Base-by-base conservation (phyloP, 1,140 invertebrate genomes). In the Agrypnia vestita region DNA sequence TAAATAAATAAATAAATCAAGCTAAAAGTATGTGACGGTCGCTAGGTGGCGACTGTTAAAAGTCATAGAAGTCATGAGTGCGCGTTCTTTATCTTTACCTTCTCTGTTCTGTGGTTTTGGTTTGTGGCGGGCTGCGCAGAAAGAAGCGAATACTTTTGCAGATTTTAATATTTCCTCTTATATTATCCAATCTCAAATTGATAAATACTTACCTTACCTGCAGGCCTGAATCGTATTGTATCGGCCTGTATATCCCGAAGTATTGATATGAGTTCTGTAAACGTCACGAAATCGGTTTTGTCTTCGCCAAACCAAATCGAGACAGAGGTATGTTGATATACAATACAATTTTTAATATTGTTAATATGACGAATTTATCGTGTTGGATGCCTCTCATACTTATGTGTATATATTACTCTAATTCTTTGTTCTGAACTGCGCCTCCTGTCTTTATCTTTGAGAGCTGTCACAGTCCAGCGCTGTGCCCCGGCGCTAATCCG, bases 271-370 rank as follows among this genome's bases (percentile, higher is more conserved):
- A 78, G 76, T 72, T 78, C 76, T 35, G 51, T 71, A 10, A 72
- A 72, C 56, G 76, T 78, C 10, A 56, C 76, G 3, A 78, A 78
- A 43, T 56, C 76, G 0, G 76, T 78, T 7, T 59, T 78, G 11
- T 77, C 76, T 21, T 71, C 76, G 13, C 64, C 76, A 53, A 72
- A 72, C 44, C 76, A 72, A 72, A 71, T 78, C n/a, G 64, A 78
- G 13, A 71, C 64, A 15, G 76, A 78, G 67, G 76, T 78, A 71
- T 43, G 25, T 35, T 35, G 11, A 13, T 35, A 21, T 35, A 25
- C 6, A 35, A 62, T 3, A n/a, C n/a, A 17, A 12, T 17, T 17
- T 17, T 17, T n/a, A n/a, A n/a, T n/a, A n/a, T 17, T 17, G 17
- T 55, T 55, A 3, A 55, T 4, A n/a, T 17, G 51, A 55, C 8